Evolutionary conservation across 2,113 vertebrate species (phyloP), one percentile per base, ranked within the genome.

Genomic region (Pontoporia blainvillei): DNA sequence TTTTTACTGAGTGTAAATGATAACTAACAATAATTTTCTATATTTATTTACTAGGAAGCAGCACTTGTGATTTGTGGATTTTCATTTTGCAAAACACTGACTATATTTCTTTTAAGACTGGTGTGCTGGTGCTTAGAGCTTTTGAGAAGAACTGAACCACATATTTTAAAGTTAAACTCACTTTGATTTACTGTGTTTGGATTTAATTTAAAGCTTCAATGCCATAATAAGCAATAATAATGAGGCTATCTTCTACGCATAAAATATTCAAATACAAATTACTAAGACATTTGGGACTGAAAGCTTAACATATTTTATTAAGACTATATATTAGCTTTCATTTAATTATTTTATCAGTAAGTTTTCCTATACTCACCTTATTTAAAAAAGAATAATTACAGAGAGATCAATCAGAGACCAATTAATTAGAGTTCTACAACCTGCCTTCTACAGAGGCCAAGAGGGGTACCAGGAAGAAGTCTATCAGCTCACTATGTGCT

Each of bases 151-250:
- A 76, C 11, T 54, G 46, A 91, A 52, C 27, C 41, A 89, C 54
- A 25, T 69, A 67, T 67, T 4, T 82, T 41, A 76, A 91, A 79
- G 46, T 90, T 71, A 86, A 76, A n/a, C 29, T 61, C 75, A 3
- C 54, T 83, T 78, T 90, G 13, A 86, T 41, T 96, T 64, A 44
- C 21, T 88, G 62, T 72, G 59, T 95, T 93, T 95, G 46, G 27
- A n/a, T 83, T 86, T 95, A 83, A 89, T 64, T 72, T 76, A 82
- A 78, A 95, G 46, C 49, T 81, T 75, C 8, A 88, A 39, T 94
- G 23, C 61, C 61, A 31, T 18, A 75, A 27, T 82, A 39, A 46
- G 20, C 8, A 78, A 34, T 25, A 79, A 85, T 61, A 84, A 67
- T 44, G 31, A 73, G 67, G 36, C 17, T 91, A 86, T 75, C 5